Evolutionary conservation across 2,113 vertebrate genomes (phyloP), one percentile per base, ranked within the genome.

Genomic region (Cynocephalus volans): DNA sequence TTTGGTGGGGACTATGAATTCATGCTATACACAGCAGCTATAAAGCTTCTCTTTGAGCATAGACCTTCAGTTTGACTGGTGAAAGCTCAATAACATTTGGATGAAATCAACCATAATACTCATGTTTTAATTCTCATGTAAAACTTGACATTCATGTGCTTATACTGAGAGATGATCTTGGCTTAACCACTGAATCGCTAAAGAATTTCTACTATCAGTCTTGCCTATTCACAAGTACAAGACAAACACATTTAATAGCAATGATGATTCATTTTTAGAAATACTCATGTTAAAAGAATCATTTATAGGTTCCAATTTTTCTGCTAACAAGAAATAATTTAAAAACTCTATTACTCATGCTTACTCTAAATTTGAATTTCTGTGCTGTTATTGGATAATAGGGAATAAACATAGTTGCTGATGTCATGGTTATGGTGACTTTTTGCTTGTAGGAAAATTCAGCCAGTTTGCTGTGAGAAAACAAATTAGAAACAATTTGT

Each of bases 321-420:
- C 28, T 69, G 9, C 41, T 83, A 73, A 73, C 45, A 82, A 48
- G 10, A 92, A 81, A 64, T 65, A 90, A 76, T 69, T 86, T 19
- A 80, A 1, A 54, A 62, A 75, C 8, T 54, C 14, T 76, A 79
- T 1, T 69, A 69, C 15, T 36, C 31, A 70, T 45, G 28, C 26
- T n/a, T 75, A 41, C 7, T 79, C 45, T 73, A 95, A 90, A 88
- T 81, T 48, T 89, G 14, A 81, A 84, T 85, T 93, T 85, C 52
- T 93, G 3, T 79, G 52, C 8, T 31, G 13, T 45, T 88, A 69
- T 5, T 88, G 33, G 19, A 2, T 36, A 31, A 11, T 13, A 50
- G 6, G 64, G 12, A 50, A 24, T 19, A 72, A 88, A 64, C 65
- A 79, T 28, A 7, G 23, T 85, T 76, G n/a, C 26, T 79, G 11